These are phyloP conservation scores for Craseonycteris thonglongyai DNA, from an alignment of 2,113 vertebrate species.

Conservation along the genomic window DNA sequence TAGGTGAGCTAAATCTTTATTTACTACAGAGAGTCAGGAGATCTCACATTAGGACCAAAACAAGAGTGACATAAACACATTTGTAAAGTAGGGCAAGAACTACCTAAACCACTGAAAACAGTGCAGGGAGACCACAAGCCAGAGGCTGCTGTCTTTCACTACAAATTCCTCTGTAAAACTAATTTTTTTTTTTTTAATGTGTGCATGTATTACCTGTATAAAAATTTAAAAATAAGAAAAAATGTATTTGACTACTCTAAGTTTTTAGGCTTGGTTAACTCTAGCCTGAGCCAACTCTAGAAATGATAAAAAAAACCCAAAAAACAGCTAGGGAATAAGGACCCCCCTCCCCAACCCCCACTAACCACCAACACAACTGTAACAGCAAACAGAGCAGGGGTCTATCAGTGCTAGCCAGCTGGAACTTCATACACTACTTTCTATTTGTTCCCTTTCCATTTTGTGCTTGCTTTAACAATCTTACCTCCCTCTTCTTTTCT, in stretches of 20 bases:
- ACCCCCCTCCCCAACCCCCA: not conserved
- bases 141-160: not conserved
- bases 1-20: not conserved
- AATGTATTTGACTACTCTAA: not conserved
- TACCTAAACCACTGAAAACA: not conserved
- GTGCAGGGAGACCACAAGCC: rapidly evolving
- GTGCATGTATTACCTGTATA: not conserved
- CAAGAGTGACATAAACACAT: not conserved
- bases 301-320: not conserved
- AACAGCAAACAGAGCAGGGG: not conserved
- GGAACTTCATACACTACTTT: not conserved
- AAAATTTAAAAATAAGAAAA: not conserved
- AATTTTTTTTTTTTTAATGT: not conserved
- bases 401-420: not conserved
- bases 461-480: not conserved
- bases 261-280: not conserved
- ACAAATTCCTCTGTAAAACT: not conserved
- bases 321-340: not conserved
- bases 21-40: not conserved
- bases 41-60: not conserved
- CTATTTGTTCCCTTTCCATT: not conserved
- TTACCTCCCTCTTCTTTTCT: not conserved
- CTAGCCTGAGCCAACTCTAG: not conserved
- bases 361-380: not conserved
- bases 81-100: not conserved